These are phyloP conservation scores for Diabrotica undecimpunctata DNA, from an alignment of 1,140 invertebrate genomes.

Conservation along the genomic window DNA sequence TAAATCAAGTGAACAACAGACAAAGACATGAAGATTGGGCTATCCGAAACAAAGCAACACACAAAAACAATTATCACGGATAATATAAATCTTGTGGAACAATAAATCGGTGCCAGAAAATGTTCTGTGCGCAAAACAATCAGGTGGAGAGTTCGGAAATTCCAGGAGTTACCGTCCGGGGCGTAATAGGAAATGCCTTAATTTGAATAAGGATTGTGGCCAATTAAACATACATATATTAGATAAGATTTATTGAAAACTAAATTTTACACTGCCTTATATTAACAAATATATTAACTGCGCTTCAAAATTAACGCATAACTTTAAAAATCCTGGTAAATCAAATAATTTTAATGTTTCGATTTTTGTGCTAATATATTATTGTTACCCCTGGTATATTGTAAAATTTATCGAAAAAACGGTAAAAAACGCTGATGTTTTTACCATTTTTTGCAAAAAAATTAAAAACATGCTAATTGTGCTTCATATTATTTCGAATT, in stretches of 20 bases:
- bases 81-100: slow-evolving; percentile 10
- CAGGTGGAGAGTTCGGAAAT: neutral
- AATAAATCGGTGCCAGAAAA: slow-evolving; percentile 10
- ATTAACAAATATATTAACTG: too few species aligned
- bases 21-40: slow-evolving; percentile 10
- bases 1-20: slow-evolving; percentile 1
- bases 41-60: slow-evolving; percentile 6
- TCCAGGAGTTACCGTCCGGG: neutral
- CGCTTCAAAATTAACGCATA: too few species aligned
- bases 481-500: too few species aligned
- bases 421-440: too few species aligned
- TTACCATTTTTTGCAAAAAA: too few species aligned
- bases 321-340: too few species aligned
- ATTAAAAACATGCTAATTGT: too few species aligned
- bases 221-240: neutral
- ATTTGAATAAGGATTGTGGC: neutral
- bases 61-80: slow-evolving; percentile 14
- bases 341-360: too few species aligned
- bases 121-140: neutral
- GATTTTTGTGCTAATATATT: too few species aligned
- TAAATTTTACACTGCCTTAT: too few species aligned
- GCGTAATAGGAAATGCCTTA: neutral
- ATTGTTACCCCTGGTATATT: too few species aligned
- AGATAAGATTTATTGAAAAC: neutral
- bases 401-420: too few species aligned